Evolutionary conservation across 2,797 vertebrate species (phyloP).

Genomic region (Melanotaenia nigrans): DNA sequence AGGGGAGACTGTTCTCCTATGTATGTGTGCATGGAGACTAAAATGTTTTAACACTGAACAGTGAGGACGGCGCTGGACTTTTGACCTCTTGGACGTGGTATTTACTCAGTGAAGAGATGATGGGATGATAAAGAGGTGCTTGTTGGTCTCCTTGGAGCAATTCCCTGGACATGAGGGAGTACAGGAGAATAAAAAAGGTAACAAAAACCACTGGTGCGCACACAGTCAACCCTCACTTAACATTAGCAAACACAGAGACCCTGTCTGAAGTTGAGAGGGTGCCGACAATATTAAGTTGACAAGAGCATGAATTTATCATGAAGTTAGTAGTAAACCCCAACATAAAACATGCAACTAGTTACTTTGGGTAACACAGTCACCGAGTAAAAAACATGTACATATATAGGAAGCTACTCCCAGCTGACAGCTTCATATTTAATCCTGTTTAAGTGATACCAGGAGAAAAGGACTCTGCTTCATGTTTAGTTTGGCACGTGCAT

Average conservation of each 20-base stretch:
- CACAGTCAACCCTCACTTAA: constrained; percentile 34
- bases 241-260: neutral
- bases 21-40: constrained; percentile 16
- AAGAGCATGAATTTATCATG: neutral
- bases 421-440: constrained; percentile 1
- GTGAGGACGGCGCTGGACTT: constrained; percentile 63
- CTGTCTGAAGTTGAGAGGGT: neutral
- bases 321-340: neutral
- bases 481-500: constrained; percentile 72
- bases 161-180: constrained; percentile 30
- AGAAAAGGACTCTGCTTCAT: constrained; percentile 40
- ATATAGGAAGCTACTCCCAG: neutral
- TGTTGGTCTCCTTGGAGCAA: constrained; percentile 45
- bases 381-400: constrained; percentile 2
- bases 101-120: constrained; percentile 64
- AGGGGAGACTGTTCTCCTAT: neutral
- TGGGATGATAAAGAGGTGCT: constrained; percentile 66
- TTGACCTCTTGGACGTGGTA: constrained; percentile 62
- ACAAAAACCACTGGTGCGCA: constrained; percentile 5
- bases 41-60: constrained; percentile 44
- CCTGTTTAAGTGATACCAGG: constrained; percentile 4
- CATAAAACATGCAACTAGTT: neutral
- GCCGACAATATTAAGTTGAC: neutral
- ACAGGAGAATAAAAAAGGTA: constrained; percentile 23
- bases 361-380: neutral